Base-by-base conservation (phyloP, 1,140 invertebrate species). In the Drosophila pachea region DNA sequence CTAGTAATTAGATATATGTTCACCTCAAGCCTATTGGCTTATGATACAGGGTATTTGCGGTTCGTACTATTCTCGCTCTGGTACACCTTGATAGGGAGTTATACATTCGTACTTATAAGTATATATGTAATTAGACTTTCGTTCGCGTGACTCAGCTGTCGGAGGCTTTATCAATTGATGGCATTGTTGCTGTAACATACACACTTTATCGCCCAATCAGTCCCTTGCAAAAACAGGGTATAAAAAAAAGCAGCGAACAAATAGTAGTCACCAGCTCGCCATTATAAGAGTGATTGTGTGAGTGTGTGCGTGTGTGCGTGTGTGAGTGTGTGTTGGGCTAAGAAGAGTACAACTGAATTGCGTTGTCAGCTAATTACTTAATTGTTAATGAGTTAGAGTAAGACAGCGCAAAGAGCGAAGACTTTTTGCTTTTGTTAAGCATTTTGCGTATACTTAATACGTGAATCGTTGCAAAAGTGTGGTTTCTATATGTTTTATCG, bases 91-190 rank as follows among this genome's bases (percentile, higher is more conserved):
- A 22, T 2, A 22, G 40, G 14, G n/a, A 14, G 40, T 43, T 43
- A 42, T 43, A 14, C 4, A 43, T 6, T 0, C 14, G 7, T 7
- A 16, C 12, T 7, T 43, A 16, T 36, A 40, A 16, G 47, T 64
- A 16, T 40, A 22, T 42, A 32, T 11, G 11, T n/a, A 9, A 43
- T 43, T 53, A 6, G 7, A 48, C 53, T 58, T 43, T 63, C 53
- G 56, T 56, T 55, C 52, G 63, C 43, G 53, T 69, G 67, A 69
- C 22, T 69, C 67, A 69, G 47, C 53, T 65, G 40, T 40, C 22
- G 22, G 22, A 22, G 36, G 2, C 9, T 43, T 66, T 70, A 70
- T 70, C 68, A 70, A 59, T 59, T 48, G 54, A 53, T 47, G 45
- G 47, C 49, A 70, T 70, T 70, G 62, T 66, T 36, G 16, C 48